Conservation (phyloP, 2,113 vertebrate genomes). For the Cyprinodon variegatus region DNA sequence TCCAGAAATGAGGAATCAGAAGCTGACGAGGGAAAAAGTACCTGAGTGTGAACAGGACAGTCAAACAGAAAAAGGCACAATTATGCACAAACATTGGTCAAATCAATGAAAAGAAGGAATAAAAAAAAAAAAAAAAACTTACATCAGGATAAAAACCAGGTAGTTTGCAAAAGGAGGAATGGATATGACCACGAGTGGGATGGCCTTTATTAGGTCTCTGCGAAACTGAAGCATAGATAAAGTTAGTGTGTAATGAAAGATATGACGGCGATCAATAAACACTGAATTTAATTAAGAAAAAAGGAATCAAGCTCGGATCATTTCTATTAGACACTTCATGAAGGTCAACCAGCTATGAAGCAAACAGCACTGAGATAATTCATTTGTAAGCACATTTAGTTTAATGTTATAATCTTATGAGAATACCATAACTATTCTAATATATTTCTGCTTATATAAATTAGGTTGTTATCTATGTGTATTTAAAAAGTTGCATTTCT, state of each 20-base stretch:
- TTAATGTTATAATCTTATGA: not conserved
- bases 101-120: not conserved
- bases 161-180: conserved; percentile 96
- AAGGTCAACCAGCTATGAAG: not conserved
- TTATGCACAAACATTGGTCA: not conserved
- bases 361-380: not conserved
- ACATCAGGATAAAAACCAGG: conserved; percentile 92
- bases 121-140: conserved; percentile 70
- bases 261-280: not conserved
- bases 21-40: conserved; percentile 93
- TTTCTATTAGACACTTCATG: not conserved
- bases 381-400: not conserved
- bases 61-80: conserved; percentile 3
- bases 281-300: not conserved
- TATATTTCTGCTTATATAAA: not conserved
- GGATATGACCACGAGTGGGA: conserved; percentile 87
- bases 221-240: conserved; percentile 81
- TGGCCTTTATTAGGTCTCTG: conserved; percentile 86
- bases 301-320: not conserved
- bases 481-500: not conserved
- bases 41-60: conserved; percentile 71
- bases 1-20: conserved; percentile 92
- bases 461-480: too few relatives aligned
- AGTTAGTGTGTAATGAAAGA: not conserved
- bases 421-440: not conserved